Evolutionary conservation across 1,140 invertebrate species (phyloP).

Genomic region (Leguminivora glycinivorella): DNA sequence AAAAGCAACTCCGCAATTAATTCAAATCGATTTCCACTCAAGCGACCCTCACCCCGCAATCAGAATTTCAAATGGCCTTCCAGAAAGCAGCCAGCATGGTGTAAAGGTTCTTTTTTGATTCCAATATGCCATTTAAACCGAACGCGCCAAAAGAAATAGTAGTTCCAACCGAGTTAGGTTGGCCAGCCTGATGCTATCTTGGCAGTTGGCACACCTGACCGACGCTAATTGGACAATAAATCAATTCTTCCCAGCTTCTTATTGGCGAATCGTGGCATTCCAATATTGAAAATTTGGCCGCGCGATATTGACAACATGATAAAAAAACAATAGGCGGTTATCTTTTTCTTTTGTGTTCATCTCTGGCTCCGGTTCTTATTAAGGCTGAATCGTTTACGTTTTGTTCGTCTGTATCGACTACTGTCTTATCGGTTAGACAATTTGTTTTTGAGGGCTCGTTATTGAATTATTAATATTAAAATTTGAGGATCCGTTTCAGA

Average conservation of each 20-base stretch:
- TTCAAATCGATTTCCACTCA: conserved; percentile 77
- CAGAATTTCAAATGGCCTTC: conserved; percentile 76
- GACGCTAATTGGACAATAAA: conserved; percentile 80
- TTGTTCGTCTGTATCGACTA: conserved; percentile 57
- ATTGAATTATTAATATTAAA: conserved; percentile 73
- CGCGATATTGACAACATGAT: conserved; percentile 78
- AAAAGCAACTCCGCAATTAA: conserved; percentile 65
- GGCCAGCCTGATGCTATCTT: conserved; percentile 77
- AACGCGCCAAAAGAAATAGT: conserved; percentile 75
- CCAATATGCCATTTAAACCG: conserved; percentile 76
- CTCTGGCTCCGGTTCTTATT: conserved; percentile 72
- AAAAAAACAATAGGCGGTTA: conserved; percentile 75
- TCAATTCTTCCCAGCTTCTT: conserved; percentile 78
- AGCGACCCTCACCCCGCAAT: conserved; percentile 63
- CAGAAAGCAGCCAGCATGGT: conserved; percentile 65
- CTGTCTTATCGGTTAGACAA: conserved; percentile 74
- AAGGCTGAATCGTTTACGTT: conserved; percentile 64
- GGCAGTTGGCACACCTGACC: conserved; percentile 79
- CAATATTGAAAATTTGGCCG: conserved; percentile 79
- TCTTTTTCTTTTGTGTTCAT: conserved; percentile 78
- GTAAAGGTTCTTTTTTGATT: conserved; percentile 76
- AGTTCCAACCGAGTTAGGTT: conserved; percentile 71
- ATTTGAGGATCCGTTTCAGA: conserved; percentile 39
- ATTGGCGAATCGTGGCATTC: conserved; percentile 78
- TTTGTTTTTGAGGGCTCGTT: conserved; percentile 74